Base-by-base conservation (phyloP, 2,888 invertebrate genomes). In the Tipula confusa region DNA sequence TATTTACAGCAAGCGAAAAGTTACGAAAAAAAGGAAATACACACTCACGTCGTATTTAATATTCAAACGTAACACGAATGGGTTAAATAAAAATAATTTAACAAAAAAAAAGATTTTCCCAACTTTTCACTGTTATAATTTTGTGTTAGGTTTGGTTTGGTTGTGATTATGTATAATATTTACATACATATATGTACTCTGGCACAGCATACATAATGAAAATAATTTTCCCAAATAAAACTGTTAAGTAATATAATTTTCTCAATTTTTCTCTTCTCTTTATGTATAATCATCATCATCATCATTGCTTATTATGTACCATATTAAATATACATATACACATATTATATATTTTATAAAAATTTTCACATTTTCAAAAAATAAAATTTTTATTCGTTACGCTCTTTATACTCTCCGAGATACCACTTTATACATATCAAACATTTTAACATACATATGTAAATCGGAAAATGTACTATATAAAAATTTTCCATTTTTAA, bases 111-210 rank as follows among this genome's bases (percentile, higher is more conserved):
- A 64, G 64, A 64, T 64, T 64, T 64, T 64, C 64, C 64, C 64
- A 64, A 64, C 64, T 64, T 64, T 64, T 64, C 24, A 64, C 31
- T 80, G 80, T 80, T 80, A 80, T 80, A 80, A 80, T 80, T 80
- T 80, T 80, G 80, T 80, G 80, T 80, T 80, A 80, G 80, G 80
- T 80, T 80, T 80, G 80, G 80, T 80, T 80, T 80, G 80, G 80
- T 80, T 80, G 29, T 80, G 80, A 80, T 80, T 80, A 80, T 80
- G 31, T 80, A 80, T 80, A 29, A 80, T 80, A 5, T 80, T n/a
- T n/a, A n/a, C n/a, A n/a, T n/a, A n/a, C n/a, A n/a, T 80, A 80
- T 79, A 80, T 18, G 24, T 24, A 64, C 9, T 9, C 7, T 7
- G 6, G 24, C 64, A 9, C 43, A 9, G 64, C 24, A 64, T 29